Conservation (phyloP, 2,113 vertebrate genomes). For the Myodes glareolus region DNA sequence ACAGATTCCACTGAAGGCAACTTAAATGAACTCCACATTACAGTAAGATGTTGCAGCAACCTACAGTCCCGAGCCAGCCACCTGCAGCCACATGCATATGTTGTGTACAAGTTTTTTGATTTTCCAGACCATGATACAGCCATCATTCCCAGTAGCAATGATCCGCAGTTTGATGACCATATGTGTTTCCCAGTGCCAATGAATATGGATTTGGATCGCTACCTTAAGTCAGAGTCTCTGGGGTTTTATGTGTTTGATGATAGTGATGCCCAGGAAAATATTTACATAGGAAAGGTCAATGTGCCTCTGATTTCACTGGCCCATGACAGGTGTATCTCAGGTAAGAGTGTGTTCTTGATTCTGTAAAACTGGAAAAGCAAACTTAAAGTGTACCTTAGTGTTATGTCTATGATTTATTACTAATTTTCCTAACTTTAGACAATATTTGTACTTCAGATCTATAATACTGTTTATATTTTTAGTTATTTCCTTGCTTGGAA, state of each 20-base stretch:
- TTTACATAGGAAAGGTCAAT: conserved; percentile 91
- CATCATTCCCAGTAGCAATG: conserved; percentile 85
- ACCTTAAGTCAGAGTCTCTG: conserved; percentile 89
- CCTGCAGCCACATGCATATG: conserved; percentile 89
- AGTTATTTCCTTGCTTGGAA: conserved; percentile 35
- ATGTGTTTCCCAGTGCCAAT: conserved; percentile 88
- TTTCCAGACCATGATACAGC: conserved; percentile 92
- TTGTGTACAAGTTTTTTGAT: conserved; percentile 93
- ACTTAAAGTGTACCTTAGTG: not conserved
- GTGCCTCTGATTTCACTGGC: conserved; percentile 91
- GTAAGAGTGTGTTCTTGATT: conserved; percentile 83
- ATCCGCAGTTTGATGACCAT: conserved; percentile 90
- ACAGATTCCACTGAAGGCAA: conserved; percentile 75
- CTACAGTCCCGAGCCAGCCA: conserved; percentile 80
- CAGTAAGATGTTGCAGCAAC: conserved; percentile 86
- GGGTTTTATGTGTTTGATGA: conserved; percentile 93
- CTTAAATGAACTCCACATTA: conserved; percentile 90
- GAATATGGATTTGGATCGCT: conserved; percentile 88
- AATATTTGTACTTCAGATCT: conserved; percentile 8
- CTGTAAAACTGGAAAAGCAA: conserved; percentile 17
- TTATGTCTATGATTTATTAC: not conserved
- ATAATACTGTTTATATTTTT: not conserved
- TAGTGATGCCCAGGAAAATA: conserved; percentile 86
- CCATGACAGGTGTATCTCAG: conserved; percentile 87
- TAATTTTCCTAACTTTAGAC: conserved; percentile 26